These are phyloP conservation scores for Trichogramma evanescens DNA, from an alignment of 2,888 invertebrate species.

Conservation along the genomic window DNA sequence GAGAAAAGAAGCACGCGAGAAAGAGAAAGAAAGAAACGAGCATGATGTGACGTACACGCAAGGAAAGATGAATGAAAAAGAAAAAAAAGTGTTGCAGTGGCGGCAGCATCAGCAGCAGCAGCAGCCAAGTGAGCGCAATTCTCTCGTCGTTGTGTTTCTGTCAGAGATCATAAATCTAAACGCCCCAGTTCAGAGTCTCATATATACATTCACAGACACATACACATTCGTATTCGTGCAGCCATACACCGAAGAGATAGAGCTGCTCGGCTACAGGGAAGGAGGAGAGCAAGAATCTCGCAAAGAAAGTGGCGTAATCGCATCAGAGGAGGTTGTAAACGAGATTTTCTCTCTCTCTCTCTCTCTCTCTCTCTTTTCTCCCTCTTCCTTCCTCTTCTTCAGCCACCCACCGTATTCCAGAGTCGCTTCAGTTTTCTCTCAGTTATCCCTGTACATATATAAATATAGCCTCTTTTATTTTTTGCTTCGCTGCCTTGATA, in stretches of 20 bases:
- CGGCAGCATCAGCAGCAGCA: not conserved
- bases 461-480: no score
- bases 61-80: no score
- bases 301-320: constrained; percentile 18
- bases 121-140: constrained; percentile 8
- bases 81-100: not conserved
- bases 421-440: no score
- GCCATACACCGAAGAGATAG: no score
- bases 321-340: constrained; percentile 15
- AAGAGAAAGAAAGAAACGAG: not conserved
- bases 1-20: not conserved
- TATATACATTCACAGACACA: not conserved
- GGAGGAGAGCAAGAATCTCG: not conserved
- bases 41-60: no score
- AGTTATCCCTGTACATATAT: no score
- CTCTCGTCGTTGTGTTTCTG: constrained; percentile 17
- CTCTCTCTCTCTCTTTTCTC: not conserved
- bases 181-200: constrained; percentile 19
- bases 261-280: not conserved
- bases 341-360: constrained; percentile 17
- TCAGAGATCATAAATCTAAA: constrained; percentile 26
- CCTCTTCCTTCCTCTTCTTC: constrained; percentile 1
- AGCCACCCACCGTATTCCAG: not conserved
- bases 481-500: not conserved
- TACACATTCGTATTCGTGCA: no score